A percentile compares a stretch with the other conserved stretches of the same genome.
These are phyloP conservation scores for Forbesichthys agassizii DNA, from an alignment of 2,113 vertebrate genomes.

Conservation along the genomic window DNA sequence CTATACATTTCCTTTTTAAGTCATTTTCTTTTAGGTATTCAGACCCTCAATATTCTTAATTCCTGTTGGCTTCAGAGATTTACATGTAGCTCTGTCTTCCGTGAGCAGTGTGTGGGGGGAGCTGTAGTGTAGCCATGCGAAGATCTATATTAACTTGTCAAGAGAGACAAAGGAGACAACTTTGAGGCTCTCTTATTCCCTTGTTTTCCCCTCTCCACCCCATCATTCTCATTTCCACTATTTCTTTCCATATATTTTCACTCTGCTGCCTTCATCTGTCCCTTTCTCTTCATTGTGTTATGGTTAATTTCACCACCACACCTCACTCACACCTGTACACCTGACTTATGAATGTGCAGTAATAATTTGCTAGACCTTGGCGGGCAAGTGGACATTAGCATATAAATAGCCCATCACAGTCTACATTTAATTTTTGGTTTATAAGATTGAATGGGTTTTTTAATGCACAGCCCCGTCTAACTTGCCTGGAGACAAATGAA, in stretches of 20 bases:
- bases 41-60: too few relatives aligned
- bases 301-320: slow-evolving; percentile 65
- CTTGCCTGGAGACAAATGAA: slow-evolving; percentile 96
- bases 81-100: too few relatives aligned
- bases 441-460: slow-evolving; percentile 99
- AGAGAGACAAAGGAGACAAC: slow-evolving; percentile 53
- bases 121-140: slow-evolving; percentile 29
- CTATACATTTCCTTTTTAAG: too few relatives aligned
- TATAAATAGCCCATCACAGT: slow-evolving; percentile 99
- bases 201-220: slow-evolving; percentile 16
- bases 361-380: slow-evolving; percentile 98
- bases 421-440: slow-evolving; percentile 99
- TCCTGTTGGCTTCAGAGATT: too few relatives aligned
- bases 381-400: slow-evolving; percentile 94
- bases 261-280: slow-evolving; percentile 1
- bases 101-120: slow-evolving; percentile 6
- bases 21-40: too few relatives aligned
- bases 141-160: slow-evolving; percentile 64
- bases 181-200: slow-evolving; percentile 41
- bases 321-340: slow-evolving; percentile 77
- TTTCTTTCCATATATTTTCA: not conserved
- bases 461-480: slow-evolving; percentile 96
- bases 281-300: slow-evolving; percentile 37
- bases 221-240: slow-evolving; percentile 6
- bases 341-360: slow-evolving; percentile 93